Evolutionary conservation across 2,113 vertebrate genomes (phyloP).

Genomic region (Gallinago media): DNA sequence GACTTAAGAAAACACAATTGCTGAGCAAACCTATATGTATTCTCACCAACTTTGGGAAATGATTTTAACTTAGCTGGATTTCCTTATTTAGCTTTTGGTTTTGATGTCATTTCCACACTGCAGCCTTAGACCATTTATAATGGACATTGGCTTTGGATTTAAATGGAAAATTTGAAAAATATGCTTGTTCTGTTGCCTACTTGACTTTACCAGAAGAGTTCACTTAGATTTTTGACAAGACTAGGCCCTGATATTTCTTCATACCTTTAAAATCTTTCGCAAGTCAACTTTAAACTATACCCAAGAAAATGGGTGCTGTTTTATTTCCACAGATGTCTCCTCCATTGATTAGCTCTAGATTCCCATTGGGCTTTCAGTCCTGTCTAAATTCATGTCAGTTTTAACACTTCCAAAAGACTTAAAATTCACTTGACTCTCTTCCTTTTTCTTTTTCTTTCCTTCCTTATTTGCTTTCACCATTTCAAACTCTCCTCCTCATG

Average conservation of each 20-base stretch:
- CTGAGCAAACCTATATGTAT: background rate
- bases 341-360: constrained; percentile 47
- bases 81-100: constrained; percentile 45
- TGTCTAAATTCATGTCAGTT: constrained; percentile 78
- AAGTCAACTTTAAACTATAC: background rate
- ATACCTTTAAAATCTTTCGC: background rate
- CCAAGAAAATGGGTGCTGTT: background rate
- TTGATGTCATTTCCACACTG: constrained; percentile 5
- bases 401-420: constrained; percentile 68
- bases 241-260: background rate
- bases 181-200: constrained; percentile 25
- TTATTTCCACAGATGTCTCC: constrained; percentile 21
- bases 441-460: constrained; percentile 80
- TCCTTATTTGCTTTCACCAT: constrained; percentile 78
- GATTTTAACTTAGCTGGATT: constrained; percentile 57
- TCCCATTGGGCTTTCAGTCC: constrained; percentile 51
- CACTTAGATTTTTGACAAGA: constrained; percentile 41
- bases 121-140: background rate
- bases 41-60: constrained; percentile 39
- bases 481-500: constrained; percentile 77
- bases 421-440: constrained; percentile 83
- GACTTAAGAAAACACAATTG: background rate
- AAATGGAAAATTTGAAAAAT: background rate
- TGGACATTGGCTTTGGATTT: constrained; percentile 2
- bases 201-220: constrained; percentile 51